Conservation (phyloP, 2,888 invertebrate species). For the Brachylomia viminalis region DNA sequence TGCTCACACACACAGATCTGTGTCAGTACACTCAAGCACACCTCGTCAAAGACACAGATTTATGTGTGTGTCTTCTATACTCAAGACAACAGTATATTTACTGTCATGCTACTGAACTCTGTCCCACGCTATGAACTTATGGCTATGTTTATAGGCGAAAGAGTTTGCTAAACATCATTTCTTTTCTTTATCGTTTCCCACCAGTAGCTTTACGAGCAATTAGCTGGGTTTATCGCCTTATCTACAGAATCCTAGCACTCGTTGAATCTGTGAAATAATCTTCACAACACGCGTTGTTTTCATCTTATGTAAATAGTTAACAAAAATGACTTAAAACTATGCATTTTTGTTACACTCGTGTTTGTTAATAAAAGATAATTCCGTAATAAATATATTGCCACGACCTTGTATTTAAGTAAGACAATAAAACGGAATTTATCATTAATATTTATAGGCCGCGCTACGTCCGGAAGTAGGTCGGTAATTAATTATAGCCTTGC, state of each 20-base stretch:
- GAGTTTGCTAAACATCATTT: slow-evolving; percentile 50
- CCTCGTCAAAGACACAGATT: slow-evolving; percentile 6
- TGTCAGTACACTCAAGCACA: slow-evolving; percentile 9
- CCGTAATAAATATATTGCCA: slow-evolving; percentile 3
- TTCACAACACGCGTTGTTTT: slow-evolving; percentile 17
- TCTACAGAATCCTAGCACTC: slow-evolving; percentile 56
- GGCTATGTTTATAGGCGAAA: slow-evolving; percentile 43
- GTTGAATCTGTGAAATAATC: slow-evolving; percentile 43
- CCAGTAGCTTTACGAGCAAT: slow-evolving; percentile 69
- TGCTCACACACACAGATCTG: slow-evolving; percentile 7
- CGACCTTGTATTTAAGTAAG: slow-evolving; percentile 44
- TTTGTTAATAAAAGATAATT: slow-evolving; percentile 14
- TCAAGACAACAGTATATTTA: slow-evolving; percentile 33
- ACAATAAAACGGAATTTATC: slow-evolving; percentile 50
- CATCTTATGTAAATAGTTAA: slow-evolving; percentile 8
- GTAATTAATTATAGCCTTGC: slow-evolving; percentile 44
- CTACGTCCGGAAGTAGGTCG: slow-evolving; percentile 31
- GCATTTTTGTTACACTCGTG: not conserved
- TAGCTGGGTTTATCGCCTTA: slow-evolving; percentile 70
- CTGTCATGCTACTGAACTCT: slow-evolving; percentile 59
- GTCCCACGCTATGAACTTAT: slow-evolving; percentile 39
- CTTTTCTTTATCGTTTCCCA: slow-evolving; percentile 57
- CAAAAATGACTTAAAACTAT: not conserved
- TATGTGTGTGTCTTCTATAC: not conserved
- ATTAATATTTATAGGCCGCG: slow-evolving; percentile 52